Evolutionary conservation across 2,113 vertebrate species (phyloP), one percentile per base, ranked within the genome.

Genomic region (Anguilla japonica): DNA sequence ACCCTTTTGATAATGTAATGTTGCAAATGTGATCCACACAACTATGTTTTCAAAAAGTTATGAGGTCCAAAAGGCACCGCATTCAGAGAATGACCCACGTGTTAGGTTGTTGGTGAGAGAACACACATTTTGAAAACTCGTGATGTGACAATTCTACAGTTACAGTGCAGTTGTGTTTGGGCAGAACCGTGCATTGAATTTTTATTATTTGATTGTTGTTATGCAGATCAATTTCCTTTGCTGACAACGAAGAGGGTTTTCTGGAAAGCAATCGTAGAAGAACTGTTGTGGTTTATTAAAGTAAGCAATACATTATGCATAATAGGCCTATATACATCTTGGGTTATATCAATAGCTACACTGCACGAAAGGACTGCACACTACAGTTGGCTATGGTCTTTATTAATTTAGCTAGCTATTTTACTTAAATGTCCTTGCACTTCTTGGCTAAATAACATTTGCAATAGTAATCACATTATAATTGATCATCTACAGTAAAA

Each of bases 231-330:
- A 91, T 99, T 99, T 92, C 98, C 98, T 0, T 90, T 99, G 92
- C 92, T 99, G 83, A 99, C 98, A 0, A 99, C 98, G 2, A 99
- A 99, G 91, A 96, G 91, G 53, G 97, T 99, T 0, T 99, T 99
- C 92, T 99, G 98, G 98, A 99, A 96, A 91, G 98, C 96, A 46
- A 97, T 99, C 81, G 91, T 99, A 86, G 97, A 99, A 92, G 98
- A 99, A 90, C 87, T 99, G 89, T 93, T 99, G 84, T 99, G 98
- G 98, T 99, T 99, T 93, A 97, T 99, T 87, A 98, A 98, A 96
- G 98, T 99, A 92, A 85, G 85, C 20, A 26, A 81, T 56, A 57
- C 13, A 84, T 85, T 41, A 71, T 34, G 41, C 46, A 50, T 16
- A 43, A 29, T 29, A 34, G 34, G 34, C 34, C 13, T 15, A 34